Evolutionary conservation across 1,140 invertebrate species (phyloP).

Genomic region (Sycophila sp.): DNA sequence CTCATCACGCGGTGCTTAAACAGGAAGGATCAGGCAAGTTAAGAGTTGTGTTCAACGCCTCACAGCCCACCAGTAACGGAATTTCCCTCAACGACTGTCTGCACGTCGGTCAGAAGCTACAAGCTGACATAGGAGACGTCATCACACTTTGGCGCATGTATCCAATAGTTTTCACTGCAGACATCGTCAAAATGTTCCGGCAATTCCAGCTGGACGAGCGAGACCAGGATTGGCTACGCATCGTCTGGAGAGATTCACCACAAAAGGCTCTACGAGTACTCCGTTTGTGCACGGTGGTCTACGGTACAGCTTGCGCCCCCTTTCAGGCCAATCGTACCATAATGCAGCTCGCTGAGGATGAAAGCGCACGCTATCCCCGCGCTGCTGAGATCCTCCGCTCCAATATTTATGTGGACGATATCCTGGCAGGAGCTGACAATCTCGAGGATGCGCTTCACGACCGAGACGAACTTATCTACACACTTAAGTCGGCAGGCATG

Average conservation of each 20-base stretch:
- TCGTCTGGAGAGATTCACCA: background rate
- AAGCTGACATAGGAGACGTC: background rate
- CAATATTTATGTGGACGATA: constrained; percentile 1
- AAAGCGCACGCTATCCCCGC: background rate
- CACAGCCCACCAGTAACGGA: too few relatives aligned
- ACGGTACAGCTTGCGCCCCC: background rate
- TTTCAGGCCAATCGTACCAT: background rate
- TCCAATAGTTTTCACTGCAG: background rate
- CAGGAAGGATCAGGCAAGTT: too few relatives aligned
- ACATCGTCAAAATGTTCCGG: constrained; percentile 10
- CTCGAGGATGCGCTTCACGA: background rate
- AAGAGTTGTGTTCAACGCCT: background rate
- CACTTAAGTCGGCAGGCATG: background rate
- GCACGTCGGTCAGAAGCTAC: background rate
- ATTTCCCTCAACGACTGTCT: background rate
- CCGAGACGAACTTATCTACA: background rate
- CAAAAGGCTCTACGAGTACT: background rate
- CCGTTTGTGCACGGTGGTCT: background rate
- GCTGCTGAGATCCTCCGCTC: background rate
- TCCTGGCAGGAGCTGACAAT: background rate
- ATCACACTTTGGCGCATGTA: background rate
- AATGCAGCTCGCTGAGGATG: background rate
- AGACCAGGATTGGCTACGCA: background rate
- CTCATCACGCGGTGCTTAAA: background rate
- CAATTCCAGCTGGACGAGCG: background rate